A percentile compares a stretch with the other conserved stretches of the same genome.
Conservation (phyloP, 1,140 invertebrate genomes). For the Charaxes varanes region DNA sequence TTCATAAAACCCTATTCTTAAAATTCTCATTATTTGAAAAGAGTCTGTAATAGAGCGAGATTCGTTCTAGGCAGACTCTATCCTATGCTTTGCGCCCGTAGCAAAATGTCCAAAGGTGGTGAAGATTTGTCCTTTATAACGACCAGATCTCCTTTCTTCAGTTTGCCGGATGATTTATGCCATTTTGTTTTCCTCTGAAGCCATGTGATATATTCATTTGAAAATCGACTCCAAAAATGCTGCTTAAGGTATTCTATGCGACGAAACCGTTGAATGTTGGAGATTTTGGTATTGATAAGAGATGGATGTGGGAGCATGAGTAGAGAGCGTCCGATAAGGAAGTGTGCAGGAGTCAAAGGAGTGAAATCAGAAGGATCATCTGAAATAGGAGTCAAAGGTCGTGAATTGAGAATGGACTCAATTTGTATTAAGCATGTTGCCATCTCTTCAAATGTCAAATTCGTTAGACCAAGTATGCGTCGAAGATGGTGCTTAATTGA, state of each 20-base stretch:
- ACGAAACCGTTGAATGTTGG: neutral
- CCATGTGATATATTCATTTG: constrained; percentile 4
- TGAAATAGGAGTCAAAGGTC: constrained; percentile 24
- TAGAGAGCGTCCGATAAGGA: constrained; percentile 34
- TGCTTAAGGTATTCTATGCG: constrained; percentile 8
- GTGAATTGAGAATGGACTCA: constrained; percentile 39
- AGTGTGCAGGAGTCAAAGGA: constrained; percentile 34
- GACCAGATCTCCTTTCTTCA: constrained; percentile 9
- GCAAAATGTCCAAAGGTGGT: too few species aligned
- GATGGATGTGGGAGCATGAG: constrained; percentile 17
- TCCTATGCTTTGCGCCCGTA: too few species aligned
- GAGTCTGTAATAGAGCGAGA: too few species aligned
- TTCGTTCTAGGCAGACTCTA: too few species aligned
- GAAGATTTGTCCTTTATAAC: constrained; percentile 21
- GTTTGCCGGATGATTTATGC: neutral
- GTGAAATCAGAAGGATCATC: constrained; percentile 27
- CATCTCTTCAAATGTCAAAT: constrained; percentile 42
- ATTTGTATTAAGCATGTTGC: constrained; percentile 33
- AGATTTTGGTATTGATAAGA: neutral
- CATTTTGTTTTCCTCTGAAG: constrained; percentile 6
- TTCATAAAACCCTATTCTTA: too few species aligned
- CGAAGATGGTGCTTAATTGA: constrained; percentile 29
- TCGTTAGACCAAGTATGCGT: constrained; percentile 13
- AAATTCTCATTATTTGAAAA: too few species aligned
- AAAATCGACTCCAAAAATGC: constrained; percentile 12